Conservation (phyloP, 2,888 invertebrate genomes). For the Byasa hedistus region DNA sequence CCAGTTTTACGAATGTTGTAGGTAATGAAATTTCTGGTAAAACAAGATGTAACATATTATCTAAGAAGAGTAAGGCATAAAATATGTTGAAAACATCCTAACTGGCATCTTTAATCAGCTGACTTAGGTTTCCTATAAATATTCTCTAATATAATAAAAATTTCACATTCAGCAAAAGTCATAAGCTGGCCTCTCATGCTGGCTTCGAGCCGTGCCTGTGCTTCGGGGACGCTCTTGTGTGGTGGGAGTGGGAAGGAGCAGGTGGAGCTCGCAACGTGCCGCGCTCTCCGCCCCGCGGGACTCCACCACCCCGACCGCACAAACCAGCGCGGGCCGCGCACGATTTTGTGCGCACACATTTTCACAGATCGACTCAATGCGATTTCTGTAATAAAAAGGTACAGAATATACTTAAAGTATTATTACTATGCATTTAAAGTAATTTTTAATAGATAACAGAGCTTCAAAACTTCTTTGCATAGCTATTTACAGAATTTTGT, state of each 20-base stretch:
- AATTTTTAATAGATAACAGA: too few species aligned
- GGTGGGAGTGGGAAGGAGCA: conserved; percentile 86
- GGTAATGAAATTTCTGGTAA: too few species aligned
- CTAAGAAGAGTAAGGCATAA: too few species aligned
- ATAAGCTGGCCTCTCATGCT: conserved; percentile 85
- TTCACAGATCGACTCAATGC: conserved; percentile 93
- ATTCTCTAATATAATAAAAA: background rate
- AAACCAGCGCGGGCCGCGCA: conserved; percentile 72
- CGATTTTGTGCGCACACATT: conserved; percentile 93
- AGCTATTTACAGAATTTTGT: too few species aligned
- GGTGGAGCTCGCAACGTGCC: conserved; percentile 54
- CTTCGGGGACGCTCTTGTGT: conserved; percentile 93
- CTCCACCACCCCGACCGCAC: conserved; percentile 51
- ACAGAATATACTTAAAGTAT: conserved; percentile 24
- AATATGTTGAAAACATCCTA: too few species aligned
- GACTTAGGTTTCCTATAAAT: too few species aligned
- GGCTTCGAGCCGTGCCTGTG: conserved; percentile 95
- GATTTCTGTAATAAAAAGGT: conserved; percentile 97
- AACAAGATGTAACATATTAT: too few species aligned
- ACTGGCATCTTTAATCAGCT: too few species aligned
- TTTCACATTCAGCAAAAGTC: conserved; percentile 79
- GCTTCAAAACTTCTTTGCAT: too few species aligned
- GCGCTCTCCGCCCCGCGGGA: conserved; percentile 49
- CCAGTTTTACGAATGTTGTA: too few species aligned
- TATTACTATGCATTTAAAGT: too few species aligned